phyloP scores from a whole-genome alignment of 2,888 invertebrate genomes.

The Odontocerum albicorne region DNA sequence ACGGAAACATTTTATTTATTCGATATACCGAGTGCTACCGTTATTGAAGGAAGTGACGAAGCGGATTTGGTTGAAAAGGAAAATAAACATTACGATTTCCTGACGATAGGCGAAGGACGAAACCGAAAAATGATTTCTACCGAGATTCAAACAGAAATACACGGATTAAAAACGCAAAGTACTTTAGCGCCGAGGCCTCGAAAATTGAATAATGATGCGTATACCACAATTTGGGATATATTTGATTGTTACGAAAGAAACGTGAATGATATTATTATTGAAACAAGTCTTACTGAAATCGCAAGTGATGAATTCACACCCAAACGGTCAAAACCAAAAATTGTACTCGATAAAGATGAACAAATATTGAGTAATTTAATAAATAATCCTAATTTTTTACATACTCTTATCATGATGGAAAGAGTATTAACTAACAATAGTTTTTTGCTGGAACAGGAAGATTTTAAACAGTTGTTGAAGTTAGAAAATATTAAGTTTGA shows the following conservation, averaged over 20 bases:
- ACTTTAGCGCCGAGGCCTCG: conserved; percentile 60
- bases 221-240: conserved; percentile 79
- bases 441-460: conserved; percentile 67
- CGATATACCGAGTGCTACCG: conserved; percentile 65
- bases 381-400: conserved; percentile 51
- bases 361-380: conserved; percentile 41
- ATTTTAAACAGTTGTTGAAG: conserved; percentile 65
- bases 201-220: conserved; percentile 60
- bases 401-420: conserved; percentile 67
- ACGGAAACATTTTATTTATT: conserved; percentile 66
- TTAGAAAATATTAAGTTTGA: conserved; percentile 65
- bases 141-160: conserved; percentile 68
- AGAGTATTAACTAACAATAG: conserved; percentile 72
- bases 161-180: conserved; percentile 64
- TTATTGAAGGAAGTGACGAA: conserved; percentile 60
- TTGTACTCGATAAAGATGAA: conserved; percentile 44
- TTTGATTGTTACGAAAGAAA: conserved; percentile 62
- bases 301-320: too few relatives aligned
- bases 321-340: too few relatives aligned
- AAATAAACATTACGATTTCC: conserved; percentile 67
- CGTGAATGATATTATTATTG: conserved; percentile 8
- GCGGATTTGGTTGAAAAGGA: conserved; percentile 59
- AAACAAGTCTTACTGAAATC: too few relatives aligned
- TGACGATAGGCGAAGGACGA: conserved; percentile 68
- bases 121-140: conserved; percentile 66